phyloP scores from a whole-genome alignment of 1,140 invertebrate species.

The Drosophila trapezifrons region DNA sequence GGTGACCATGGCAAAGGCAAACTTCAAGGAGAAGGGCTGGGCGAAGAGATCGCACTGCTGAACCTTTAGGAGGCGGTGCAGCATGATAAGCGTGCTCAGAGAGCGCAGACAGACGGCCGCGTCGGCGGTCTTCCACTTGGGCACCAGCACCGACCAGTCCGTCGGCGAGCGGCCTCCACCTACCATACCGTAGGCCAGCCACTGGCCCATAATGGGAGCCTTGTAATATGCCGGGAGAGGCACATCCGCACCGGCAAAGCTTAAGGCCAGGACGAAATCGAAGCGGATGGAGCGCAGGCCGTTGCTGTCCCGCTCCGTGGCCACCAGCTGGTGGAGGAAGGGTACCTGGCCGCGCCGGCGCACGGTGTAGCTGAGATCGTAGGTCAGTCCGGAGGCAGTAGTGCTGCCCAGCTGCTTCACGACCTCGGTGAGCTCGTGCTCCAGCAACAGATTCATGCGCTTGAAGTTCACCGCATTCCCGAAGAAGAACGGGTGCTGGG shows the following conservation, averaged over 20 bases:
- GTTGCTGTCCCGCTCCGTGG: constrained; percentile 1
- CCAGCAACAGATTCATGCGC: constrained; percentile 40
- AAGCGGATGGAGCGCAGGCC: constrained; percentile 30
- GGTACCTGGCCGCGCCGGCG: constrained; percentile 5
- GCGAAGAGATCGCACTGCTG: constrained; percentile 34
- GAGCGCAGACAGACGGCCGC: background rate
- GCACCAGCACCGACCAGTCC: constrained; percentile 48
- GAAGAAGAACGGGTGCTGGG: constrained; percentile 47
- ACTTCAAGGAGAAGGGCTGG: constrained; percentile 36
- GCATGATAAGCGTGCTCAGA: constrained; percentile 10
- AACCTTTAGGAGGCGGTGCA: constrained; percentile 34
- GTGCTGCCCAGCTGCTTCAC: background rate
- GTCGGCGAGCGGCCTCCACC: background rate
- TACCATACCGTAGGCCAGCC: constrained; percentile 47
- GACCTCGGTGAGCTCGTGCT: constrained; percentile 26
- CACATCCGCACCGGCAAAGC: constrained; percentile 26
- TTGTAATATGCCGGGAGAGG: constrained; percentile 37
- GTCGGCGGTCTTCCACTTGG: constrained; percentile 33
- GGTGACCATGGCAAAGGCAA: constrained; percentile 43
- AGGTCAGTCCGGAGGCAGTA: background rate
- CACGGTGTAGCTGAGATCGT: constrained; percentile 35
- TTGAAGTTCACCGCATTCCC: constrained; percentile 45
- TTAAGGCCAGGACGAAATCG: constrained; percentile 54
- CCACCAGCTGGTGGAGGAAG: constrained; percentile 49
- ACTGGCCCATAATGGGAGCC: constrained; percentile 23